Base-by-base conservation (phyloP, 2,113 vertebrate genomes). In the Sinocyclocheilus anshuiensis region DNA sequence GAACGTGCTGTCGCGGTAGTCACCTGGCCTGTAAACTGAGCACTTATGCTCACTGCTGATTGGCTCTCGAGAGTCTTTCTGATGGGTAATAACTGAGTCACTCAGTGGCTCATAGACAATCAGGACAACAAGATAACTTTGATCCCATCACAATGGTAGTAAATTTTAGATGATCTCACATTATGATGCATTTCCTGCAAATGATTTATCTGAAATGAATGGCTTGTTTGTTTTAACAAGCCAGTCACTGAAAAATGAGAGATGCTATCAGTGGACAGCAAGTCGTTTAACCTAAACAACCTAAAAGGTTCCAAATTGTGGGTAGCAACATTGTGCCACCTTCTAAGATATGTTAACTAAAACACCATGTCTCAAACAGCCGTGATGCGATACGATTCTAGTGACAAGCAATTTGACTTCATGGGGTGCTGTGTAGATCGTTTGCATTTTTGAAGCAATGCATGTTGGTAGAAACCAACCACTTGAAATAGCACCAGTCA, bases 21-120 rank as follows among this genome's bases (percentile, higher is more conserved):
- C 29, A 76, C 20, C 61, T 85, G 75, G 55, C 80, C n/a, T 86
- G 65, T 57, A 20, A 61, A 77, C 26, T 16, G 45, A 55, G 22
- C 18, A 13, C 10, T 48, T 33, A 36, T 24, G 12, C 63, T 6
- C 7, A 26, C 10, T 82, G 84, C 77, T 81, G 81, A 55, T 74
- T 39, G 48, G 53, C 11, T 83, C 9, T 36, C 71, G 61, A 84
- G 57, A 24, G 13, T 82, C 42, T 89, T 89, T 45, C 81, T 84
- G 61, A 79, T 63, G 42, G 26, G 39, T 69, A 75, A 84, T 63
- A 50, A 26, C 12, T 84, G 29, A 76, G 53, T 88, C 65, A 85
- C 57, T 75, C 59, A 53, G 63, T 48, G 57, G 20, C 59, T 39
- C 13, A 20, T 26, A 20, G 24, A 57, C 33, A 71, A 42, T 76